Evolutionary conservation across 2,888 invertebrate genomes (phyloP).

Genomic region (Dermolepida albohirtum): DNA sequence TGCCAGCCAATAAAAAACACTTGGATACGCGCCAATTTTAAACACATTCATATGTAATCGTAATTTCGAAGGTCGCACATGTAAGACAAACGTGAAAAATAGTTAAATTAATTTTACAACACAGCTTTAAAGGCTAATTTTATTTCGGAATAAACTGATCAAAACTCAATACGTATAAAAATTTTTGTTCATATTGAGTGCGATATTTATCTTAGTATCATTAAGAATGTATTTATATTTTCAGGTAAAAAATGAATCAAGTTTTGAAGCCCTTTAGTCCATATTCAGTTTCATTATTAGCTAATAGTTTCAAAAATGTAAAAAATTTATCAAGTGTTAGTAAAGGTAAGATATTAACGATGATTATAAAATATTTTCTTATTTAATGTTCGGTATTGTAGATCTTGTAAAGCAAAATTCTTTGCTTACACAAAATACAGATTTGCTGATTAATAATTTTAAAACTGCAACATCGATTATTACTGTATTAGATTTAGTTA

Average conservation of each 20-base stretch:
- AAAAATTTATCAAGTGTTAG: conserved; percentile 13
- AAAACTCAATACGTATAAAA: background rate
- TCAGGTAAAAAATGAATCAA: conserved; percentile 24
- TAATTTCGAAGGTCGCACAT: conserved; percentile 36
- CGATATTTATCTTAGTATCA: background rate
- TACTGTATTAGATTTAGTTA: conserved; percentile 67
- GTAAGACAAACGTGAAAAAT: conserved; percentile 2
- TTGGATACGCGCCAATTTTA: conserved; percentile 50
- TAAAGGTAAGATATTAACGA: conserved; percentile 8
- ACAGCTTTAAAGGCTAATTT: background rate
- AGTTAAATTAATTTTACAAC: background rate
- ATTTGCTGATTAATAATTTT: conserved; percentile 66
- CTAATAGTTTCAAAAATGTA: conserved; percentile 1
- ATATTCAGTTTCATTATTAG: background rate
- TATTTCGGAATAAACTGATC: background rate
- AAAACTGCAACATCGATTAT: conserved; percentile 64
- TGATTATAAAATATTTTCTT: background rate
- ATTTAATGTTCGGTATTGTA: background rate
- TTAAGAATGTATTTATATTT: background rate
- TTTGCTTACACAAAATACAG: conserved; percentile 53
- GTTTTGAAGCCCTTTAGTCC: conserved; percentile 3
- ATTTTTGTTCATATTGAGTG: background rate
- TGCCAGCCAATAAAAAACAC: conserved; percentile 50
- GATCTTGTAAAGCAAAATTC: conserved; percentile 37
- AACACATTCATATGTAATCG: conserved; percentile 39